A percentile compares a stretch with the other conserved stretches of the same genome.
phyloP scores from a whole-genome alignment of 1,140 invertebrate species.

The Chlorops oryzae region DNA sequence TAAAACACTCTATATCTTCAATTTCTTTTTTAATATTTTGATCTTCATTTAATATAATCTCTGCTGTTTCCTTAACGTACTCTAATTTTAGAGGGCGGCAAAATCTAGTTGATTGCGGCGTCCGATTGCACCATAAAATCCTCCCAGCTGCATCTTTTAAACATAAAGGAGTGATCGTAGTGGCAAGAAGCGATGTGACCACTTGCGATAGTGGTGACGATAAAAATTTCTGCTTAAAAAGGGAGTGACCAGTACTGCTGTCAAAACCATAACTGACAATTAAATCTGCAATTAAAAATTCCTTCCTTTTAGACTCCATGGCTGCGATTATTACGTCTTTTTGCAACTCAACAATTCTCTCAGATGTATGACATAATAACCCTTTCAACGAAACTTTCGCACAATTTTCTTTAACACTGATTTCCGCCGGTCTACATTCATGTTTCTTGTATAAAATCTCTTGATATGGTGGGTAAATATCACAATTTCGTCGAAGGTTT shows the following conservation, averaged over 20 bases:
- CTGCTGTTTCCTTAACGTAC: slow-evolving; percentile 10
- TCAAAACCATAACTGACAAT: slow-evolving; percentile 1
- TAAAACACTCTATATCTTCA: not conserved
- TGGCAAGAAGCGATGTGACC: slow-evolving; percentile 2
- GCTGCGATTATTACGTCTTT: slow-evolving; percentile 3
- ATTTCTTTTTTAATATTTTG: slow-evolving; percentile 6
- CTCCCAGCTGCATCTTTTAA: not conserved
- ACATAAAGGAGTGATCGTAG: slow-evolving; percentile 5
- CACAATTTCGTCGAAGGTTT: slow-evolving; percentile 3
- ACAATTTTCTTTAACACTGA: not conserved
- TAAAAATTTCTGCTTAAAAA: slow-evolving; percentile 8
- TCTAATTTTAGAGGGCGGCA: slow-evolving; percentile 13
- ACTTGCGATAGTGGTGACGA: not conserved
- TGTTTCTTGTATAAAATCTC: slow-evolving; percentile 1
- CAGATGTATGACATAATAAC: slow-evolving; percentile 7
- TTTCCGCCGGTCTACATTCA: not conserved
- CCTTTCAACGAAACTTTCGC: slow-evolving; percentile 6
- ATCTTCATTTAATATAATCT: slow-evolving; percentile 9
- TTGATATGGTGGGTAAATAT: slow-evolving; percentile 9
- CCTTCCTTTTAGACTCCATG: not conserved
- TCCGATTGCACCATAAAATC: not conserved
- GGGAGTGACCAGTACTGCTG: not conserved
- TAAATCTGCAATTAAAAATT: not conserved
- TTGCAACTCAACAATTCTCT: slow-evolving; percentile 7
- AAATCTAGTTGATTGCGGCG: slow-evolving; percentile 8